phyloP scores from a whole-genome alignment of 2,113 vertebrate species.

The Alaudala cheleensis region DNA sequence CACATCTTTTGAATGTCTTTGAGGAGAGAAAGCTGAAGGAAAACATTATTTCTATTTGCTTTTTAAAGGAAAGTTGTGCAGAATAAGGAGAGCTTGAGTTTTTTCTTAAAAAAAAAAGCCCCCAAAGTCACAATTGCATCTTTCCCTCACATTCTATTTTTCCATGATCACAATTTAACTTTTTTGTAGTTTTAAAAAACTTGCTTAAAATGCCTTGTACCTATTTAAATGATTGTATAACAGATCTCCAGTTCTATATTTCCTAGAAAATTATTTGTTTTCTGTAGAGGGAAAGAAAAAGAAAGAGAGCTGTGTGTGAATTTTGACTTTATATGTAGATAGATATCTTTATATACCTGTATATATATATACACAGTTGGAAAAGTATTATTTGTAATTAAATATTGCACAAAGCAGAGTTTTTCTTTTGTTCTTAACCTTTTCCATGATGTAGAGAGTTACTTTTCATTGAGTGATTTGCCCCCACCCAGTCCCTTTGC shows the following conservation, averaged over 20 bases:
- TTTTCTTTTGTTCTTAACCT: neutral
- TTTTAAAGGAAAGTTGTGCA: neutral
- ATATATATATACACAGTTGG: neutral
- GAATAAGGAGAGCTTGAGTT: neutral
- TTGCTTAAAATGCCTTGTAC: neutral
- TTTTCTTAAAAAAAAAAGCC: neutral
- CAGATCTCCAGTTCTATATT: neutral
- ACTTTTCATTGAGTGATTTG: neutral
- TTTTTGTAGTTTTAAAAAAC: neutral
- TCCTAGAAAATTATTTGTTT: neutral
- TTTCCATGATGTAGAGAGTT: neutral
- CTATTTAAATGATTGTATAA: neutral
- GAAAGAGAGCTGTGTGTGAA: neutral
- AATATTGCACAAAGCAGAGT: neutral
- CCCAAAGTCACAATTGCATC: neutral
- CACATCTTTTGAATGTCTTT: neutral
- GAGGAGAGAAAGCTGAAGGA: neutral
- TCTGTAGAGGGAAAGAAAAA: neutral
- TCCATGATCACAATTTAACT: neutral
- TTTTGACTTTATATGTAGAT: neutral
- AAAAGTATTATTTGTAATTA: neutral
- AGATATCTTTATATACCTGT: neutral
- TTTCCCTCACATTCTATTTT: neutral
- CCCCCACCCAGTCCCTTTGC: accelerated
- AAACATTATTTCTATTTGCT: neutral